A percentile compares a stretch with the other conserved stretches of the same genome.
phyloP scores from a whole-genome alignment of 2,888 invertebrate genomes.

The Phlogophora meticulosa region DNA sequence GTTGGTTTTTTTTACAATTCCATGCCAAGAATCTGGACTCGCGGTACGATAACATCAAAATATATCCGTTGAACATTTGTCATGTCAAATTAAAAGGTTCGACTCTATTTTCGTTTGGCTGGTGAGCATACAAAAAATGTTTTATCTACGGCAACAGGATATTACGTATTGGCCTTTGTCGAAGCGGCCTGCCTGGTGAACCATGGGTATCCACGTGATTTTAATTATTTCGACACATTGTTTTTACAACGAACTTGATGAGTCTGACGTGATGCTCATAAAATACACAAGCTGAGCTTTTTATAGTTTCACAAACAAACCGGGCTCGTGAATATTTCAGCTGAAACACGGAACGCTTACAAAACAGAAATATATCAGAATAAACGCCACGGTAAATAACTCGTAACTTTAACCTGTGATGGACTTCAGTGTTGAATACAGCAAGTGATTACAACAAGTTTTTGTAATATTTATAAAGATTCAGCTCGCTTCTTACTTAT shows the following conservation, averaged over 20 bases:
- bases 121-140: slow-evolving; percentile 57
- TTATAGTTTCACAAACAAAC: slow-evolving; percentile 66
- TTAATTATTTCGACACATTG: slow-evolving; percentile 58
- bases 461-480: neutral
- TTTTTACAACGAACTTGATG: slow-evolving; percentile 54
- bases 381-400: slow-evolving; percentile 21
- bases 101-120: slow-evolving; percentile 69
- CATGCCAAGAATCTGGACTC: slow-evolving; percentile 70
- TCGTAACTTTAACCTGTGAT: slow-evolving; percentile 9
- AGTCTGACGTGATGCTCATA: slow-evolving; percentile 55
- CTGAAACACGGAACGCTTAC: slow-evolving; percentile 29
- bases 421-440: slow-evolving; percentile 16
- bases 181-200: slow-evolving; percentile 14
- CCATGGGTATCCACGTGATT: slow-evolving; percentile 34
- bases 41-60: slow-evolving; percentile 66
- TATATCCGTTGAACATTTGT: slow-evolving; percentile 59
- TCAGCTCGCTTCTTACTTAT: neutral
- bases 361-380: slow-evolving; percentile 45
- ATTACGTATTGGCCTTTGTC: slow-evolving; percentile 65
- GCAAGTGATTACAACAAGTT: neutral
- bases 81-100: slow-evolving; percentile 68
- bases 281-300: slow-evolving; percentile 54
- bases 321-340: slow-evolving; percentile 27
- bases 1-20: slow-evolving; percentile 60
- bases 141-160: slow-evolving; percentile 69